Percentiles rank a stretch among this genome's conserved stretches.
Evolutionary conservation across 2,113 vertebrate genomes (phyloP).

Genomic region (Hassar affinis): DNA sequence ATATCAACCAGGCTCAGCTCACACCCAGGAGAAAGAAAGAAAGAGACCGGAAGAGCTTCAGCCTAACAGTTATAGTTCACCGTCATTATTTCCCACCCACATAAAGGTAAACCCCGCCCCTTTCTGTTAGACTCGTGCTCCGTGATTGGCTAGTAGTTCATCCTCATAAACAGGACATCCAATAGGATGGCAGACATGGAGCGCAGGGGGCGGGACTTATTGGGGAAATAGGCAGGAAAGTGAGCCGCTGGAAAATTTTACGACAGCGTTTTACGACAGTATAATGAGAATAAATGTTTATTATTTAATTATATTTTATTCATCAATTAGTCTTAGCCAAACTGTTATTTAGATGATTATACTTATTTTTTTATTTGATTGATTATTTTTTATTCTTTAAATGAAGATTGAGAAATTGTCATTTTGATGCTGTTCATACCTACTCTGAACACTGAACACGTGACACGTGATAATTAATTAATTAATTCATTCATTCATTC

Average conservation of each 20-base stretch:
- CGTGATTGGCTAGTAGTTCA: background rate
- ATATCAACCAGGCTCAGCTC: accelerated
- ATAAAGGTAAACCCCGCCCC: background rate
- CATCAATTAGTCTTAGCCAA: too few relatives aligned
- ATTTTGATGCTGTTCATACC: too few relatives aligned
- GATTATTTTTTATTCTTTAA: too few relatives aligned
- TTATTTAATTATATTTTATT: too few relatives aligned
- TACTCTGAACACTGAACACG: too few relatives aligned
- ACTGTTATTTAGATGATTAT: too few relatives aligned
- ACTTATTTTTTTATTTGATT: too few relatives aligned
- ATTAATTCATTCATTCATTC: too few relatives aligned
- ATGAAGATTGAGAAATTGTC: too few relatives aligned
- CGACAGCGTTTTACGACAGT: background rate
- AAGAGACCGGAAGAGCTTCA: conserved; percentile 14
- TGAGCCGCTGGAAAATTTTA: background rate
- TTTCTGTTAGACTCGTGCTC: accelerated
- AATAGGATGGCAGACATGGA: background rate
- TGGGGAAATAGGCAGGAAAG: background rate
- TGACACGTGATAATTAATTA: too few relatives aligned
- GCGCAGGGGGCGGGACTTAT: background rate
- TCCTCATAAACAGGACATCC: background rate
- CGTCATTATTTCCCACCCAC: background rate
- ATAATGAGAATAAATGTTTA: too few relatives aligned
- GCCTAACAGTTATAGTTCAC: background rate
- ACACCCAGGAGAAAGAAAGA: background rate